Evolutionary conservation across 2,888 invertebrate genomes (phyloP).

Genomic region (Exephanes ischioxanthus): DNA sequence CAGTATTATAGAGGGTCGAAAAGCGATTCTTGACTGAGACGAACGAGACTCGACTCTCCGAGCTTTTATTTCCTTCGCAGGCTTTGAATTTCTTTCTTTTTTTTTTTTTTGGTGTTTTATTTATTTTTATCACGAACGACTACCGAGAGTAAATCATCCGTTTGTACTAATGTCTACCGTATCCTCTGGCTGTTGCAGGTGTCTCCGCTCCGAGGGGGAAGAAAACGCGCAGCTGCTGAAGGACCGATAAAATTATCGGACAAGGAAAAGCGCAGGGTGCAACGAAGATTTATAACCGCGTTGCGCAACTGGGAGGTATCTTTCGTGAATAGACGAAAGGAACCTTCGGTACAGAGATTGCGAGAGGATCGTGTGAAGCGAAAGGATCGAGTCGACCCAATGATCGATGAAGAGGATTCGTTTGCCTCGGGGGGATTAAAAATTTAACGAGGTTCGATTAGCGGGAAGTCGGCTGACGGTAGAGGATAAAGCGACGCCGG

Average conservation of each 20-base stretch:
- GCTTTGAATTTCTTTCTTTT: slow-evolving; percentile 1
- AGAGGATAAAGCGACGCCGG: slow-evolving; percentile 34
- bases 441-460: slow-evolving; percentile 68
- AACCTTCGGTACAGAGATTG: slow-evolving; percentile 7
- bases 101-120: neutral
- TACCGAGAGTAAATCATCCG: slow-evolving; percentile 19
- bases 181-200: slow-evolving; percentile 61
- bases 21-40: slow-evolving; percentile 59
- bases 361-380: slow-evolving; percentile 11
- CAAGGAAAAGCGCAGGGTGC: neutral
- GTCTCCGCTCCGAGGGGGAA: slow-evolving; percentile 28
- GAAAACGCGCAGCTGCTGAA: slow-evolving; percentile 15
- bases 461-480: slow-evolving; percentile 12
- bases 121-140: slow-evolving; percentile 21
- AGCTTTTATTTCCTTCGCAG: neutral
- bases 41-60: slow-evolving; percentile 44
- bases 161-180: slow-evolving; percentile 37
- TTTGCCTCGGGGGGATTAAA: slow-evolving; percentile 44
- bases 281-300: slow-evolving; percentile 14
- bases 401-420: slow-evolving; percentile 56
- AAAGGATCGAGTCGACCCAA: slow-evolving; percentile 28
- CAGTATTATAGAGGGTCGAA: slow-evolving; percentile 47
- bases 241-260: slow-evolving; percentile 22
- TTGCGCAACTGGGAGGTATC: neutral
- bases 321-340: slow-evolving; percentile 10